Conservation (phyloP, 2,113 vertebrate species). For the Eulacestoma nigropectus region DNA sequence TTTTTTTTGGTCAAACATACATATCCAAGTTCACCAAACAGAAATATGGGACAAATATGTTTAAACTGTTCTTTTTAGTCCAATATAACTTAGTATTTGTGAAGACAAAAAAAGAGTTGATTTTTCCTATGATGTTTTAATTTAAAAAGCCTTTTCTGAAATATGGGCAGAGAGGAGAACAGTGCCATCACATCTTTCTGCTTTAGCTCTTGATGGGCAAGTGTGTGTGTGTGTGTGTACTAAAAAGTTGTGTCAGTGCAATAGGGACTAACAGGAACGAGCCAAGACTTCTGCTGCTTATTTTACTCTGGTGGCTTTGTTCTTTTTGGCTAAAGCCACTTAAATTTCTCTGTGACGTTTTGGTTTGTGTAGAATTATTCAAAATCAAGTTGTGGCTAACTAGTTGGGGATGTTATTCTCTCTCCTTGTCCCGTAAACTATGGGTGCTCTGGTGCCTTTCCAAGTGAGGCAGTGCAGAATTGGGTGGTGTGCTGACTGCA, state of each 20-base stretch:
- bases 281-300: background rate
- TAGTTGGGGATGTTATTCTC: background rate
- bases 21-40: background rate
- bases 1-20: background rate
- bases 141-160: background rate
- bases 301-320: background rate
- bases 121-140: background rate
- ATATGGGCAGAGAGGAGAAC: background rate
- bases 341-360: background rate
- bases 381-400: background rate
- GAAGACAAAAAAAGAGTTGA: background rate
- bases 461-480: background rate
- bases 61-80: background rate
- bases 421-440: background rate
- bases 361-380: background rate
- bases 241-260: background rate
- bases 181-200: background rate
- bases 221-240: background rate
- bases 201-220: background rate
- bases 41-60: background rate
- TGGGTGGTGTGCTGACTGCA: rapidly evolving
- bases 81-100: background rate
- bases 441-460: background rate
- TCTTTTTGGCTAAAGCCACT: background rate
- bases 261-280: background rate